Conservation (phyloP, 2,888 invertebrate species). For the Tuta absoluta region DNA sequence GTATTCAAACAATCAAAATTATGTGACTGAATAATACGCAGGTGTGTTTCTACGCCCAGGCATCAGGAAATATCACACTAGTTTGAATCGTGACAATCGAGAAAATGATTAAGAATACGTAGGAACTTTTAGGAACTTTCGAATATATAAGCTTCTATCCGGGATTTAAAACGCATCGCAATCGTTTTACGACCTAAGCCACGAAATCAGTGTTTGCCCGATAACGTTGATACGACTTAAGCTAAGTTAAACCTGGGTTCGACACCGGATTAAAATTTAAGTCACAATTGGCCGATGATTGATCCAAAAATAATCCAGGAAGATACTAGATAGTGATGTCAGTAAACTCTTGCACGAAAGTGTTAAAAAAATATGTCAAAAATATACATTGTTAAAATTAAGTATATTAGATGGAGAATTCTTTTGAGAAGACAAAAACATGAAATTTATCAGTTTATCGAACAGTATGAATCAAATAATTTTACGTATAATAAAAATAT, state of each 20-base stretch:
- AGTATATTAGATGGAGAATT: too few relatives aligned
- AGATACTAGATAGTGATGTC: not conserved
- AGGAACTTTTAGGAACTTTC: too few relatives aligned
- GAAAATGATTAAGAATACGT: too few relatives aligned
- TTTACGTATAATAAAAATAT: not conserved
- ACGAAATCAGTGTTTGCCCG: conserved; percentile 11
- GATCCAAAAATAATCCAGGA: conserved; percentile 1
- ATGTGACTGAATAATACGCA: too few relatives aligned
- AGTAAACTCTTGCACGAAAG: not conserved
- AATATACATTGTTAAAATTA: too few relatives aligned
- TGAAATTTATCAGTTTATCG: not conserved
- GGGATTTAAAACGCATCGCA: conserved; percentile 16
- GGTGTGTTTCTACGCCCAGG: too few relatives aligned
- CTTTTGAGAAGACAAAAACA: not conserved
- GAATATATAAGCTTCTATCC: not conserved
- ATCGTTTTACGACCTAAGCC: conserved; percentile 19
- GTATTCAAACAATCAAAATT: too few relatives aligned
- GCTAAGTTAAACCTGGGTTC: not conserved
- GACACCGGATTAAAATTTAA: conserved; percentile 10
- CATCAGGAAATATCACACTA: too few relatives aligned
- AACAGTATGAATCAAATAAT: not conserved
- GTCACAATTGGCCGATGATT: conserved; percentile 12
- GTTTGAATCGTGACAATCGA: too few relatives aligned
- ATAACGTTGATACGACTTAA: conserved; percentile 17
- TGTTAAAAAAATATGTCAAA: not conserved